Percentiles rank a stretch among this genome's conserved stretches.
Evolutionary conservation across 2,888 invertebrate species (phyloP).

Genomic region (Micropterix aruncella): DNA sequence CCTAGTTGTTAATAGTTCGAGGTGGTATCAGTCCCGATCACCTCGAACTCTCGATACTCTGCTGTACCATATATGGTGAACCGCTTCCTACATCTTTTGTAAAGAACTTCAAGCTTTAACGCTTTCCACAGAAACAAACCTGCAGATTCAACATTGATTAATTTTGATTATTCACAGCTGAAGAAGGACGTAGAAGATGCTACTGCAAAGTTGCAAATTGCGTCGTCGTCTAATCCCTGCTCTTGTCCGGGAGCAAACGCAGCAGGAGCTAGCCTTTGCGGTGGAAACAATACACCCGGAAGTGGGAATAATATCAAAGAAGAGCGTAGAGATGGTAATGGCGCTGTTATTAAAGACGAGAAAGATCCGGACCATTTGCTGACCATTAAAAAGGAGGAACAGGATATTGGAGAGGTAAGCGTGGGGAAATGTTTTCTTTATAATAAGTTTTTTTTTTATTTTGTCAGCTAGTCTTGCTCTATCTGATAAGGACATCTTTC

Average conservation of each 20-base stretch:
- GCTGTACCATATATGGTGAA: no score
- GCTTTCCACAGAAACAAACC: no score
- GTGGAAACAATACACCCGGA: neutral
- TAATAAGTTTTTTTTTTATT: no score
- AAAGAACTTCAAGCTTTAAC: no score
- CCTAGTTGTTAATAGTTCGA: no score
- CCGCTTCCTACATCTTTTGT: no score
- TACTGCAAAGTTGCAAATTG: constrained; percentile 1
- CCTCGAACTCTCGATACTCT: no score
- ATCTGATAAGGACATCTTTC: no score
- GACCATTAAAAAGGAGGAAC: constrained; percentile 11
- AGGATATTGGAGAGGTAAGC: constrained; percentile 10
- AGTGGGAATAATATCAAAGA: neutral
- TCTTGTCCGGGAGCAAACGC: constrained; percentile 8
- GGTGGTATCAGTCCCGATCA: no score
- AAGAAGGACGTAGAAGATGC: constrained; percentile 11
- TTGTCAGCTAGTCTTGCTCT: no score
- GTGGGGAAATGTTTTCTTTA: no score
- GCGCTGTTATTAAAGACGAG: neutral
- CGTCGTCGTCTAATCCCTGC: neutral
- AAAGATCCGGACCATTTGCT: neutral
- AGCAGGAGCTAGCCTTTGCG: neutral
- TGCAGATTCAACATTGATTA: no score
- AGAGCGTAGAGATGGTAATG: neutral
- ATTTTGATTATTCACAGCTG: constrained; percentile 8